Evolutionary conservation across 2,888 invertebrate species (phyloP).

Genomic region (Rhagophthalmus giganteus): DNA sequence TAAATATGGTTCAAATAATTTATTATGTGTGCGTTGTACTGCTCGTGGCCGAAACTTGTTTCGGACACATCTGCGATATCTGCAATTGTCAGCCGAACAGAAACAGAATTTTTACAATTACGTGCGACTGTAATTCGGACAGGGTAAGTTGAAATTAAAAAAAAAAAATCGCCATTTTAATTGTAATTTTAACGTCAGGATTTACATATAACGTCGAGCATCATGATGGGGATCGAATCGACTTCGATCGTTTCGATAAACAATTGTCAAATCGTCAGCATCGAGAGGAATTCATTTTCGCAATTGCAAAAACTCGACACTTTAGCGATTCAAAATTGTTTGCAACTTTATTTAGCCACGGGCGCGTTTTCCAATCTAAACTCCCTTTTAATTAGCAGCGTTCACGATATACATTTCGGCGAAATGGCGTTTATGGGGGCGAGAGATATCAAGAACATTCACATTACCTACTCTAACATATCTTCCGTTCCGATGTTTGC

Average conservation of each 20-base stretch:
- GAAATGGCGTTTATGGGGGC: constrained; percentile 27
- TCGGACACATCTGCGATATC: constrained; percentile 21
- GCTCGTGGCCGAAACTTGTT: constrained; percentile 1
- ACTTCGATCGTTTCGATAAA: constrained; percentile 11
- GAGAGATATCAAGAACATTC: constrained; percentile 16
- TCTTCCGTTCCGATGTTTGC: constrained; percentile 9
- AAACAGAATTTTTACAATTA: constrained; percentile 14
- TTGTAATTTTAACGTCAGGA: constrained; percentile 9
- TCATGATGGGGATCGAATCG: constrained; percentile 12
- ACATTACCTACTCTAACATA: constrained; percentile 18
- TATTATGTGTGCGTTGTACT: not conserved
- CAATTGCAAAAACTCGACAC: constrained; percentile 14
- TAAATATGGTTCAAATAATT: not conserved
- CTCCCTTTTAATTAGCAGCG: constrained; percentile 21
- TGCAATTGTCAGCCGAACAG: constrained; percentile 18
- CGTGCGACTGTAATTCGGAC: constrained; percentile 8
- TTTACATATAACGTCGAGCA: constrained; percentile 17
- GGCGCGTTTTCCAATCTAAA: constrained; percentile 18
- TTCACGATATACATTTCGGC: constrained; percentile 13
- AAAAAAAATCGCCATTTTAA: too few relatives aligned
- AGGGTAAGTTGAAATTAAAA: constrained; percentile 16
- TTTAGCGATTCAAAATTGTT: constrained; percentile 17
- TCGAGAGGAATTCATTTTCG: constrained; percentile 18
- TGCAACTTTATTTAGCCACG: constrained; percentile 6
- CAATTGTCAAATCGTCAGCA: constrained; percentile 16